Conservation (phyloP, 2,797 vertebrate species). For the Denticeps clupeoides region DNA sequence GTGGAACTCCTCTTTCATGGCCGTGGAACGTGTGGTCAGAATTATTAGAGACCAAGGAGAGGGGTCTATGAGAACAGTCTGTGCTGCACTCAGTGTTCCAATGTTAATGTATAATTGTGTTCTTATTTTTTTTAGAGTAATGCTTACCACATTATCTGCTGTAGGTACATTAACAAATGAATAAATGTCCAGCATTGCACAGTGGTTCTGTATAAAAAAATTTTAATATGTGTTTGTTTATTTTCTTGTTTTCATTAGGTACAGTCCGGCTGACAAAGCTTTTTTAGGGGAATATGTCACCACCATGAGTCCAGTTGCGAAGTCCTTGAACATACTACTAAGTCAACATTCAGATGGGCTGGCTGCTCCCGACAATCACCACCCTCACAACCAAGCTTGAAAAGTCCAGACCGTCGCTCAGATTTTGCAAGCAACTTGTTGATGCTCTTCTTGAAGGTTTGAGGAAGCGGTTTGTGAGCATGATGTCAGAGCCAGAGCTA, state of each 20-base stretch:
- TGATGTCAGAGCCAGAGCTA: no score
- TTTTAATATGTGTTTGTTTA: neutral
- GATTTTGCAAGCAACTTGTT: conserved; percentile 8
- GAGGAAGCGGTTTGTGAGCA: no score
- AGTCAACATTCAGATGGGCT: conserved; percentile 7
- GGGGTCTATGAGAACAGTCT: conserved; percentile 2
- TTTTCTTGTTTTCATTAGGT: neutral
- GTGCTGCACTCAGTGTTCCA: conserved; percentile 4
- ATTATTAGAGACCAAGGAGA: conserved; percentile 14
- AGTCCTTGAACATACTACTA: conserved; percentile 7
- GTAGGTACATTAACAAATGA: neutral
- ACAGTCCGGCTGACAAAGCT: no score
- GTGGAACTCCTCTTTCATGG: conserved; percentile 15
- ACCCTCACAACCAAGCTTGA: conserved; percentile 9
- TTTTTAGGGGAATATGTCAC: conserved; percentile 10
- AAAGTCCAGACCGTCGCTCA: neutral
- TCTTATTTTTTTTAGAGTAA: neutral
- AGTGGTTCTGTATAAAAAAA: neutral
- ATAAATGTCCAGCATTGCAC: neutral
- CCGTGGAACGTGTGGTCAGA: conserved; percentile 9
- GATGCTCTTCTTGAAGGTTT: neutral
- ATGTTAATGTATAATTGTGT: neutral
- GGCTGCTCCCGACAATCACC: conserved; percentile 3
- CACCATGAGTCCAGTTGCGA: conserved; percentile 15
- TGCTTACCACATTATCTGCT: neutral